Evolutionary conservation across 2,797 vertebrate species (phyloP), one percentile per base, ranked within the genome.

Genomic region (Myripristis jacobus): DNA sequence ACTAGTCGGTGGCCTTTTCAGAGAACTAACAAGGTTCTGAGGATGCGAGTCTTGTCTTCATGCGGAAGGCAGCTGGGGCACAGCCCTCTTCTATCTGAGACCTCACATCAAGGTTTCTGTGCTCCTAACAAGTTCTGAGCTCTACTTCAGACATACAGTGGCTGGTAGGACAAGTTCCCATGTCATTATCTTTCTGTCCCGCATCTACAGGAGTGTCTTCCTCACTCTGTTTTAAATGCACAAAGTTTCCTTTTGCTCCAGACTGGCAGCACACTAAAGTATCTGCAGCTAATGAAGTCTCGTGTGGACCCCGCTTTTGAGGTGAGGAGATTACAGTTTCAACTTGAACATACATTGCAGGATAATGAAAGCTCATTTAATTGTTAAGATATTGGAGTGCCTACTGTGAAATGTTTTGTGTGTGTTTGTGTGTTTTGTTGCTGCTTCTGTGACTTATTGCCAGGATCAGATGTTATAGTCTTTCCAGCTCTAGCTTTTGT

Each of bases 1-100:
- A 88, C 77, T 86, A 91, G 90, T 92, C 88, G n/a, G 86, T 88
- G 90, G 88, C 91, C 91, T 90, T 91, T 93, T 93, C 89, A 89
- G 82, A 91, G 87, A 91, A 88, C 88, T 89, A 92, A 90, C 88
- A 91, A 91, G 89, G 88, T 89, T 91, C 87, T 85, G 89, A 84
- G 87, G 91, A 89, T 92, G 90, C 81, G 77, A 87, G 81, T 79
- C 89, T 90, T 92, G 92, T 91, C 86, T 92, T 88, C 77, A 43
- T 85, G 77, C 83, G 73, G 87, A 81, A 92, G 83, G 80, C 90
- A 86, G 88, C 86, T 81, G 87, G 81, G 81, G 83, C 70, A 56
- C 82, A 80, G 80, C 73, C 79, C 70, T 88, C 77, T 69, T 81
- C 77, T 65, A 83, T 81, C 78, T 60, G 73, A 72, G 79, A 73